phyloP scores from a whole-genome alignment of 2,113 vertebrate species.

The Brachyhypopomus gauderio region DNA sequence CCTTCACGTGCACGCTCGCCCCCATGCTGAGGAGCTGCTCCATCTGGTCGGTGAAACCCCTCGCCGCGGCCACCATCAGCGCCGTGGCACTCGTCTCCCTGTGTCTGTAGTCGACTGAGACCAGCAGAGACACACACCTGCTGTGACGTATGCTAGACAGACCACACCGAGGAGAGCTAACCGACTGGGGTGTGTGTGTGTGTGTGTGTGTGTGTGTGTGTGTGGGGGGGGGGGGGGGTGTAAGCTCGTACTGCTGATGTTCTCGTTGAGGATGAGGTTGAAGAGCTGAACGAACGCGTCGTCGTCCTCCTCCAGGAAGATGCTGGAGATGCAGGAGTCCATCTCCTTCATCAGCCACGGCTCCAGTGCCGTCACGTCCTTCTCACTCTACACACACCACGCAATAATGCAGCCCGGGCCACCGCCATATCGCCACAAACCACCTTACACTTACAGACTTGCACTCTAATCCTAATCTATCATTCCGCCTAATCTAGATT shows the following conservation, averaged over 20 bases:
- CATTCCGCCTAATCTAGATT: no score
- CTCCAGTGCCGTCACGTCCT: constrained; percentile 79
- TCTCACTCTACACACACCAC: constrained; percentile 74
- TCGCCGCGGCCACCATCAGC: constrained; percentile 89
- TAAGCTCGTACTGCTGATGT: constrained; percentile 81
- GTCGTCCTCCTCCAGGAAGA: constrained; percentile 85
- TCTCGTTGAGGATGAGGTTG: constrained; percentile 89
- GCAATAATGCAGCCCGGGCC: neutral
- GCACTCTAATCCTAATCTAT: no score
- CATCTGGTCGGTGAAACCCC: constrained; percentile 85
- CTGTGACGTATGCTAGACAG: neutral
- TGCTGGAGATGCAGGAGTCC: constrained; percentile 89
- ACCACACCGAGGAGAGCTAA: no score
- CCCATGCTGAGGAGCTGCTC: constrained; percentile 92
- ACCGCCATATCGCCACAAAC: no score
- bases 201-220: no score
- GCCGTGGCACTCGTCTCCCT: constrained; percentile 86
- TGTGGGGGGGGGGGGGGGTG: neutral
- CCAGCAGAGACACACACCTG: neutral
- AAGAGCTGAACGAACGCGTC: constrained; percentile 89
- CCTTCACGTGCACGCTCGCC: constrained; percentile 82
- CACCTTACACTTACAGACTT: no score
- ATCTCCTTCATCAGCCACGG: constrained; percentile 89
- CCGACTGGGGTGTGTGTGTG: no score
- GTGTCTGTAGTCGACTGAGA: constrained; percentile 90